phyloP scores from a whole-genome alignment of 1,140 invertebrate genomes.

The Drosophila pseudoananassae region DNA sequence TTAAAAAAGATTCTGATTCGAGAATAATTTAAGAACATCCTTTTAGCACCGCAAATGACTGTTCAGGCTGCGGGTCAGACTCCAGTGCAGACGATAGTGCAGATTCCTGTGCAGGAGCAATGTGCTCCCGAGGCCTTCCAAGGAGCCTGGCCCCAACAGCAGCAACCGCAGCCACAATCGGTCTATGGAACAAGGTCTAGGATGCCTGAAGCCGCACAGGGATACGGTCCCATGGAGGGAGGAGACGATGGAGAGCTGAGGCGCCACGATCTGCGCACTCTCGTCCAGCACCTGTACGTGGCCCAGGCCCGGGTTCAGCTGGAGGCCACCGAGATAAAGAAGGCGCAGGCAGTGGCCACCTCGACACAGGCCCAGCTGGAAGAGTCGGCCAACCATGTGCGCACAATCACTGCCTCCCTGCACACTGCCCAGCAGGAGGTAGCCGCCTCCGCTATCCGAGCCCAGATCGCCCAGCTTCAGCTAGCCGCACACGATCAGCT shows the following conservation, averaged over 20 bases:
- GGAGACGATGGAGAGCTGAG: constrained; percentile 62
- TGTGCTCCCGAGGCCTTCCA: background rate
- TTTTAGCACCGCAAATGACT: background rate
- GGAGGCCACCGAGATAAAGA: constrained; percentile 77
- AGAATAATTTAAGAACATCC: background rate
- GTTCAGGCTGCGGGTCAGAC: constrained; percentile 1
- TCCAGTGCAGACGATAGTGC: background rate
- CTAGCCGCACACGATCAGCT: constrained; percentile 81
- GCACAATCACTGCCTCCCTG: constrained; percentile 72
- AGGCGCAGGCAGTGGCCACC: constrained; percentile 72
- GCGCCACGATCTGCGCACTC: constrained; percentile 59
- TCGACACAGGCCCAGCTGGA: constrained; percentile 70
- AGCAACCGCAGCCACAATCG: constrained; percentile 8
- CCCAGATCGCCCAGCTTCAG: constrained; percentile 79
- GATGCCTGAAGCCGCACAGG: constrained; percentile 2
- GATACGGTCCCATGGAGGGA: background rate
- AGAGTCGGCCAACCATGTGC: constrained; percentile 77
- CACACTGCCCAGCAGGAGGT: constrained; percentile 81
- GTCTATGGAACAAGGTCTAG: background rate
- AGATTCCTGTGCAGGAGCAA: background rate
- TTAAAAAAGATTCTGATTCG: background rate
- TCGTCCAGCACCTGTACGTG: constrained; percentile 79
- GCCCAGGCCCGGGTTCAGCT: constrained; percentile 80
- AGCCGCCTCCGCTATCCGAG: constrained; percentile 73
- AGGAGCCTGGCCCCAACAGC: background rate